These are phyloP conservation scores for Trachemys scripta DNA, from an alignment of 2,113 vertebrate genomes.

Conservation along the genomic window DNA sequence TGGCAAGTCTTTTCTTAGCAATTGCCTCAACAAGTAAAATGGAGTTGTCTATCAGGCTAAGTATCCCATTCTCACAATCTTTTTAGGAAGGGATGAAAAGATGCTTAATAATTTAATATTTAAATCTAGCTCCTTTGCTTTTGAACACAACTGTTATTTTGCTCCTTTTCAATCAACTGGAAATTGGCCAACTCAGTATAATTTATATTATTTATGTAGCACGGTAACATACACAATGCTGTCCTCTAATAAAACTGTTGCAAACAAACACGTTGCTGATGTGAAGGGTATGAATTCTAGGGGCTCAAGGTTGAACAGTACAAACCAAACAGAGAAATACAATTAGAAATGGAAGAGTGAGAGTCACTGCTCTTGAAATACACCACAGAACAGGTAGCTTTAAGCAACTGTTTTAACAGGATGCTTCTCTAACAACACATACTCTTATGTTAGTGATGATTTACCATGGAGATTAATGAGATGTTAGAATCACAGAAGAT, in stretches of 20 bases:
- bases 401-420: no score
- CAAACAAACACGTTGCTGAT: not conserved
- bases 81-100: not conserved
- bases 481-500: not conserved
- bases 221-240: not conserved
- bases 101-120: not conserved
- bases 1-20: not conserved
- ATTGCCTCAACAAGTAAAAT: not conserved
- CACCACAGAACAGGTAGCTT: not conserved
- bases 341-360: not conserved
- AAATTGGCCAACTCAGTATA: not conserved
- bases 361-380: not conserved
- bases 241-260: not conserved
- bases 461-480: not conserved
- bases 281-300: not conserved
- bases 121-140: not conserved
- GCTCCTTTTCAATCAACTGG: not conserved
- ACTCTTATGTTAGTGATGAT: not conserved
- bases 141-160: not conserved
- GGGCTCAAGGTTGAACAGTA: not conserved
- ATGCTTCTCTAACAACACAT: not conserved
- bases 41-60: not conserved
- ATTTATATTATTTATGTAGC: not conserved
- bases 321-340: not conserved
- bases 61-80: not conserved